Base-by-base conservation (phyloP, 2,797 vertebrate species). In the Pygocentrus nattereri region DNA sequence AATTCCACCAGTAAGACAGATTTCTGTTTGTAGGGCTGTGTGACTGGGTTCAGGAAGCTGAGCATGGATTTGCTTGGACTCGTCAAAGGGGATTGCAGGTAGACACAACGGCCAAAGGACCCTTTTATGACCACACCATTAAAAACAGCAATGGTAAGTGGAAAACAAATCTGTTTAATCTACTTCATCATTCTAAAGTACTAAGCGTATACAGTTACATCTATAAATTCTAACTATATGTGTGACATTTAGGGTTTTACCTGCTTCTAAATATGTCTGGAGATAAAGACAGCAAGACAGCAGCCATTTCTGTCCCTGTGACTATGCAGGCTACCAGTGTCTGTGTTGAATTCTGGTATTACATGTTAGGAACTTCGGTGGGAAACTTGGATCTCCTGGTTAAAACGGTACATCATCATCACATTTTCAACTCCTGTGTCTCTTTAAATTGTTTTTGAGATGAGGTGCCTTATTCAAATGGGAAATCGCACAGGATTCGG, bases 331-430 rank as follows among this genome's bases (percentile, higher is more conserved):
- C 72, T 7, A 76, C 88, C 54, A 72, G 88, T 13, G n/a, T 93
- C 70, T 95, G 95, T 86, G 84, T 95, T 69, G 88, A 82, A 49
- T 95, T 95, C 89, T 95, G 94, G 94, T 93, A 92, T 81, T 92
- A 91, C 87, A 94, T 95, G 92, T 85, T 90, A 0, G 95, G 95
- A 50, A 86, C 94, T 21, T 92, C 91, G 23, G 88, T 95, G 27
- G 92, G 92, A 82, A 86, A 69, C 59, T 84, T 95, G 79, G 90
- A 94, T 77, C 89, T 95, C 65, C 73, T 91, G 16, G 71, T 92
- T 80, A 71, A 92, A 71, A 92, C 58, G 3, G 94, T 94, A 90
- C 13, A 86, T 86, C 0, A 23, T 0, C 1, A 30, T 16, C 15
- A 65, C 2, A 76, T 5, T 71, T 16, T 52, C 23, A 7, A 7